Base-by-base conservation (phyloP, 2,797 vertebrate genomes). In the Acridotheres tristis region DNA sequence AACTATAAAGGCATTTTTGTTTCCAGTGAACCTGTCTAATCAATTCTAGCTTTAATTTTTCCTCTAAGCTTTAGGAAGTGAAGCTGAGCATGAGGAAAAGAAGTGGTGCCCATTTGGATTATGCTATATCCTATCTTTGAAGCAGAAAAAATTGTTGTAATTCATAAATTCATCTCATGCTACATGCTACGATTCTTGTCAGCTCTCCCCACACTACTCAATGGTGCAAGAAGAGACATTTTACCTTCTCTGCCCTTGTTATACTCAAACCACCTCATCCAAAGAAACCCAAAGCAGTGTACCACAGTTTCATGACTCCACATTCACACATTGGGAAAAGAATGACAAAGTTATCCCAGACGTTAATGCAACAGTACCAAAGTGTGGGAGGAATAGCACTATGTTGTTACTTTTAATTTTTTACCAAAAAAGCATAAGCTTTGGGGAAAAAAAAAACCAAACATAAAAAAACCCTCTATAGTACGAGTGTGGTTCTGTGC, bases 1-100 rank as follows among this genome's bases (percentile, higher is more conserved):
- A 90, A 72, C 47, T 75, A n/a, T 26, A 79, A 76, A 83, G 21
- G 19, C 19, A 48, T 54, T 88, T 79, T 91, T 79, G n/a, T 50
- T 93, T 50, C 36, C 38, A 50, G 36, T 85, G 36, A 94, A 67
- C 36, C 17, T 80, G 29, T 72, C 29, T 62, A 47, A 71, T 61
- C 19, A 67, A 59, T 63, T 78, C 51, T 32, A 90, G 21, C 7
- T 71, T 26, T 79, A 47, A 73, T 47, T 90, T 76, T 73, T 48
- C 53, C 42, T 73, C 42, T 81, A 78, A 67, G 42, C 10, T 81
- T 81, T n/a, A 53, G n/a, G 25, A 84, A 63, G 53, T 55, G 62
- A n/a, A 78, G 19, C 13, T 77, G 65, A 71, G 14, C 61, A 48
- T 32, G 42, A 91, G 27, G 30, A 86, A 83, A 88, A 57, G 21